Percentiles rank a stretch among this genome's conserved stretches.
Evolutionary conservation across 1,140 invertebrate genomes (phyloP).

Genomic region (Pseudomyrmex flavicornis): DNA sequence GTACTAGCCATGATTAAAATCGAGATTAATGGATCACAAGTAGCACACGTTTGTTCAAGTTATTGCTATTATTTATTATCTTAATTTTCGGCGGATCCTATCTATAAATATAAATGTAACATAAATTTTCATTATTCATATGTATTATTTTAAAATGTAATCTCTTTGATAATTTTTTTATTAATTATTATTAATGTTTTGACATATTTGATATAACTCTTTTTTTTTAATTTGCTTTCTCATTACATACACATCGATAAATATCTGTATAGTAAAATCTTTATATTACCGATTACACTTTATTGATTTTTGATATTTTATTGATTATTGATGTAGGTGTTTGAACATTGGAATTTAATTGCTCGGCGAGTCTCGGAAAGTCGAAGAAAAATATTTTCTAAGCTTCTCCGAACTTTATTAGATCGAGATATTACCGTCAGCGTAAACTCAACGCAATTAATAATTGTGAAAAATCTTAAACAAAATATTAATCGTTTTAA

Average conservation of each 20-base stretch:
- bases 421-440: conserved; percentile 8
- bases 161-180: not conserved
- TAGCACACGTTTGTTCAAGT: conserved; percentile 46
- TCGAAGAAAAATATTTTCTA: conserved; percentile 58
- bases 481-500: conserved; percentile 31
- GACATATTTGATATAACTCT: not conserved
- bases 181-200: not conserved
- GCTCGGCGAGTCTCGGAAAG: not conserved
- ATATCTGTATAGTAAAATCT: conserved; percentile 11
- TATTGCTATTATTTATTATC: conserved; percentile 42
- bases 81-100: conserved; percentile 44
- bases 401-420: conserved; percentile 28
- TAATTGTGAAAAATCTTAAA: conserved; percentile 22
- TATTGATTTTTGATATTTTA: not conserved
- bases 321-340: conserved; percentile 23
- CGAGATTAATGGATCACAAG: conserved; percentile 52
- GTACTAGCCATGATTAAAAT: conserved; percentile 40
- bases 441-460: conserved; percentile 31
- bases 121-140: conserved; percentile 13
- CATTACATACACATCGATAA: not conserved
- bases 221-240: not conserved
- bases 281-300: not conserved
- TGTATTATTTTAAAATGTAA: not conserved
- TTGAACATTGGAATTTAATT: conserved; percentile 52
- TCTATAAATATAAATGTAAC: not conserved